phyloP scores from a whole-genome alignment of 2,797 vertebrate species.

The Cephalopachus bancanus region DNA sequence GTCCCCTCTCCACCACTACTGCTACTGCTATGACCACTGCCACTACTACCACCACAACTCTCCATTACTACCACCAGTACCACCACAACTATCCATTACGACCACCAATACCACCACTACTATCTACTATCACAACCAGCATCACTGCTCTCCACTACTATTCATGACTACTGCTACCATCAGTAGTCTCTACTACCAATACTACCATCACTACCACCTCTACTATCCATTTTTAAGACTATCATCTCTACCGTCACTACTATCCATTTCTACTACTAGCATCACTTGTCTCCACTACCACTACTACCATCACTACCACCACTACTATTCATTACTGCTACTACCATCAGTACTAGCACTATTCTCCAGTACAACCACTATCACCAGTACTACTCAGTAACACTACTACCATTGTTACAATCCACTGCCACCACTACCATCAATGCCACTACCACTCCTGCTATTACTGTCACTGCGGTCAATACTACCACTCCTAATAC shows the following conservation, averaged over 20 bases:
- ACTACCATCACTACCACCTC: not conserved
- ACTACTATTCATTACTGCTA: not conserved
- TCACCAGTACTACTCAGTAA: too few relatives aligned
- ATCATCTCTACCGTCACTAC: accelerated
- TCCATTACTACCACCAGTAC: accelerated
- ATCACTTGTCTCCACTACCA: too few relatives aligned
- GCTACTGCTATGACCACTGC: not conserved
- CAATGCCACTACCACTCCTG: accelerated
- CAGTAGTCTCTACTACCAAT: not conserved
- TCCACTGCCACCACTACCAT: accelerated
- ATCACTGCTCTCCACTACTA: too few relatives aligned
- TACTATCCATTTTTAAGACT: too few relatives aligned
- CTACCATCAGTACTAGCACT: too few relatives aligned
- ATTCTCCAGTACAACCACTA: too few relatives aligned
- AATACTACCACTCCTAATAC: accelerated
- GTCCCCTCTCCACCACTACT: not conserved
- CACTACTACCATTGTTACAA: accelerated
- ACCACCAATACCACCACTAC: accelerated
- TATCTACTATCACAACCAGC: not conserved
- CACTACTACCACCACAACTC: accelerated
- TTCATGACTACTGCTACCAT: not conserved
- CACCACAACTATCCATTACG: accelerated
- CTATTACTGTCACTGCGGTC: too few relatives aligned
- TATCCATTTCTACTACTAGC: too few relatives aligned
- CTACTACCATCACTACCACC: accelerated